Evolutionary conservation across 1,140 invertebrate species (phyloP), one percentile per base, ranked within the genome.

Genomic region (Neodiprion fabricii): DNA sequence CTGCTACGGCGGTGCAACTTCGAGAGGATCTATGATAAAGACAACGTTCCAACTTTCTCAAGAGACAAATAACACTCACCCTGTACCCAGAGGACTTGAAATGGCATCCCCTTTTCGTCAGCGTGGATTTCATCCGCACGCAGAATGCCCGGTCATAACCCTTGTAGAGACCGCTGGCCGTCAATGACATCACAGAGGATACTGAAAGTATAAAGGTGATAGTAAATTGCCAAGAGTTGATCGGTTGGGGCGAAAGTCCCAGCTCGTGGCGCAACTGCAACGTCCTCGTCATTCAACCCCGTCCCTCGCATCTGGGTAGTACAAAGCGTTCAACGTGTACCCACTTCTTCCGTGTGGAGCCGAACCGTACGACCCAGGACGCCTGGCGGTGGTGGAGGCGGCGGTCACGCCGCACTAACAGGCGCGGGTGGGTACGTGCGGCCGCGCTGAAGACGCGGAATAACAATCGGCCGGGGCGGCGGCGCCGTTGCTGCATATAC

Each of bases 51-150:
- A 9, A 8, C 40, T 71, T 11, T 14, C 9, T 23, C 23, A 49
- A 28, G 17, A 49, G 23, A 71, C 69, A 14, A 12, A 17, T 17
- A 48, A 71, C 72, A 91, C 95, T 94, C 91, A 99, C 97, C 91
- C 97, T 92, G 89, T 98, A 99, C 84, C 98, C 98, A 71, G 97
- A 98, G 23, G 96, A 98, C 87, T 99, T 99, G 86, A 99, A 98
- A 88, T 99, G 98, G 83, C 98, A 99, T 11, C 97, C 98, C 83
- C 97, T 90, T 89, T 99, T 99, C 17, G 97, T 99, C 28, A 99
- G 90, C 0, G 98, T 99, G 23, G 97, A 99, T 84, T 99, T 99
- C 97, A 99, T 99, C 76, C 98, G 91, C 11, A 99, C 92, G 87
- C 97, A 99, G 89, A 99, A 99, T 4, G 96, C 95, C 80, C 97